phyloP scores from a whole-genome alignment of 2,797 vertebrate genomes.

The Mus spretus region DNA sequence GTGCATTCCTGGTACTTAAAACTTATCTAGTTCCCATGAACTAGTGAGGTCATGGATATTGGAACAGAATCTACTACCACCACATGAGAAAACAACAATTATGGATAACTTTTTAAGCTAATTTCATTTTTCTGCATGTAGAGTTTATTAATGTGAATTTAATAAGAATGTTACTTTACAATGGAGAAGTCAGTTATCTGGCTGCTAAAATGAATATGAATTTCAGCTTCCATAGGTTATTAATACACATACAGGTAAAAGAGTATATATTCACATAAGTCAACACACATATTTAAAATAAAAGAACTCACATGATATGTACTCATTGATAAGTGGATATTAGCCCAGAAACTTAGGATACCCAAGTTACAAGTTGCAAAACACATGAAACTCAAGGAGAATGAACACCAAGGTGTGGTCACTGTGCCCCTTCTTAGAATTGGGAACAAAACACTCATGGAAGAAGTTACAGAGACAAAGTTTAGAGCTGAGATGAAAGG shows the following conservation, averaged over 20 bases:
- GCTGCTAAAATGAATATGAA: neutral
- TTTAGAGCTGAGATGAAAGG: too few species aligned
- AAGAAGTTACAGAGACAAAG: too few species aligned
- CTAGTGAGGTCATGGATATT: neutral
- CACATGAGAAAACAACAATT: neutral
- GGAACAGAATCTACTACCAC: neutral
- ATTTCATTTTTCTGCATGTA: neutral
- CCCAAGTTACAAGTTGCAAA: too few species aligned
- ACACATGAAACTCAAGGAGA: too few species aligned
- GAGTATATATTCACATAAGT: neutral
- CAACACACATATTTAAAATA: neutral
- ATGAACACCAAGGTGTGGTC: too few species aligned
- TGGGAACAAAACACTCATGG: too few species aligned
- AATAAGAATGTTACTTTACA: neutral
- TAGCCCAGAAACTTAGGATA: too few species aligned
- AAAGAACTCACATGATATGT: too few species aligned
- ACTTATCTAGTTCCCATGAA: neutral
- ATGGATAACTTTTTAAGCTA: neutral
- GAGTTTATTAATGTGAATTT: neutral
- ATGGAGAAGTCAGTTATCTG: neutral
- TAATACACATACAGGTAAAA: rapidly evolving
- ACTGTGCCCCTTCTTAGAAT: too few species aligned
- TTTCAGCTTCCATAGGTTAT: neutral
- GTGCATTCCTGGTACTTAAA: neutral
- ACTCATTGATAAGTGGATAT: too few species aligned